Base-by-base conservation (phyloP, 2,888 invertebrate species). In the Hydriomena furcata region DNA sequence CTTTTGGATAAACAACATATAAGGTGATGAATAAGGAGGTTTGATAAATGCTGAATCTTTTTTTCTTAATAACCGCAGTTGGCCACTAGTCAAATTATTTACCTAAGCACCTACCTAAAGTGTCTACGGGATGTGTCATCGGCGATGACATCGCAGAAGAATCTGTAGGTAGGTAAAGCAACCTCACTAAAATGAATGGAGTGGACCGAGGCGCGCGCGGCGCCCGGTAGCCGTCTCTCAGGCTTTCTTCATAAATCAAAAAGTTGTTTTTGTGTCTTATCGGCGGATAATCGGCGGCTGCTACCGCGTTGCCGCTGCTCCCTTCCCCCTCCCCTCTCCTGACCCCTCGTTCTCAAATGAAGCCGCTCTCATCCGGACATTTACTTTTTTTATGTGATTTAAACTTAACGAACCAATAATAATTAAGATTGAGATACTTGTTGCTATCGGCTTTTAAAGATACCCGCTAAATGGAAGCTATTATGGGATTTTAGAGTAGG, bases 191-290 rank as follows among this genome's bases (percentile, higher is more conserved):
- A 42, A 17, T 21, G n/a, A 20, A 42, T 41, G 21, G 23, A 37
- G 32, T 27, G 40, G 17, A 17, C 17, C 17, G 17, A 17, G 17
- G 17, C 17, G 60, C 61, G 44, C 67, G 80, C 82, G 82, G 84
- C 86, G 82, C 81, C 86, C 87, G 67, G 88, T 87, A 88, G 88
- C 86, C 78, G 82, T 73, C 77, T 76, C 74, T 70, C 69, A 64
- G 75, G 82, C 82, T 84, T 84, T 85, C 84, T 84, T 87, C 86
- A 88, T 88, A 88, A 88, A 88, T 88, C 88, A 88, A 87, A 86
- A 86, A 79, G 85, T 81, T 82, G 87, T 86, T 86, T 87, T 87
- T 85, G 80, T 85, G 79, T 74, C 76, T 84, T 88, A 89, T 86
- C 88, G 80, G 72, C 77, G 77, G 80, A 84, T 86, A 86, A 87